These are phyloP conservation scores for Uropetala carovei DNA, from an alignment of 2,888 invertebrate species.

Conservation along the genomic window DNA sequence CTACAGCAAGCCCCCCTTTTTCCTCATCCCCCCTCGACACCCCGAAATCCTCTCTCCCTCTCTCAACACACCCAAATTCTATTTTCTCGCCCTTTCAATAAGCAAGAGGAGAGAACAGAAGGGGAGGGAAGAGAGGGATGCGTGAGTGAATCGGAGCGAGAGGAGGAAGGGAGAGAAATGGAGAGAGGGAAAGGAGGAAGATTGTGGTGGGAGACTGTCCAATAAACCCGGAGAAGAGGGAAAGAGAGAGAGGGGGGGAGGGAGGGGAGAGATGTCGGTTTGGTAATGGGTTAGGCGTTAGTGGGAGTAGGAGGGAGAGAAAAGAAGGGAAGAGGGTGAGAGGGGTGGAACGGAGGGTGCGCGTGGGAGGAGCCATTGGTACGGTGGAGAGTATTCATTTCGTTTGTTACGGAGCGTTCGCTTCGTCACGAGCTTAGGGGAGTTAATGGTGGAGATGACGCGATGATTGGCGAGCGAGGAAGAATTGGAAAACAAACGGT, in stretches of 20 bases:
- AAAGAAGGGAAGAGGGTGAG: not conserved
- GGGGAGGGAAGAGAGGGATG: not conserved
- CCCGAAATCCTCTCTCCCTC: not conserved
- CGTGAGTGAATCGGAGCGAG: too few species aligned
- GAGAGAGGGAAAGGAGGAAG: not conserved
- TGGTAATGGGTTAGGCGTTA: not conserved
- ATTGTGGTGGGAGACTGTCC: slow-evolving; percentile 21
- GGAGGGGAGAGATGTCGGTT: not conserved
- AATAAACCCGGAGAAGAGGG: slow-evolving; percentile 21
- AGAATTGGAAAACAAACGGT: slow-evolving; percentile 20
- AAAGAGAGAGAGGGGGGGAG: not conserved
- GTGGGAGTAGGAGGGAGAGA: not conserved
- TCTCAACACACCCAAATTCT: slow-evolving; percentile 49
- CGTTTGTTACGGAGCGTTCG: slow-evolving; percentile 20
- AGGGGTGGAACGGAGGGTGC: not conserved
- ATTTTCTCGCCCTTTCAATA: slow-evolving; percentile 52
- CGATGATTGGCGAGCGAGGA: slow-evolving; percentile 25
- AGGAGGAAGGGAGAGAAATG: not conserved
- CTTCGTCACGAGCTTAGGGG: not conserved
- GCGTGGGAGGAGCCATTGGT: not conserved
- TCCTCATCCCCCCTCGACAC: not conserved
- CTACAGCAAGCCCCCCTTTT: not conserved
- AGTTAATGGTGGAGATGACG: slow-evolving; percentile 49
- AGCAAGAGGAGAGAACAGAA: not conserved
- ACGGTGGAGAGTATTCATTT: slow-evolving; percentile 49